phyloP scores from a whole-genome alignment of 2,888 invertebrate species.

The Meghimatium bilineatum region DNA sequence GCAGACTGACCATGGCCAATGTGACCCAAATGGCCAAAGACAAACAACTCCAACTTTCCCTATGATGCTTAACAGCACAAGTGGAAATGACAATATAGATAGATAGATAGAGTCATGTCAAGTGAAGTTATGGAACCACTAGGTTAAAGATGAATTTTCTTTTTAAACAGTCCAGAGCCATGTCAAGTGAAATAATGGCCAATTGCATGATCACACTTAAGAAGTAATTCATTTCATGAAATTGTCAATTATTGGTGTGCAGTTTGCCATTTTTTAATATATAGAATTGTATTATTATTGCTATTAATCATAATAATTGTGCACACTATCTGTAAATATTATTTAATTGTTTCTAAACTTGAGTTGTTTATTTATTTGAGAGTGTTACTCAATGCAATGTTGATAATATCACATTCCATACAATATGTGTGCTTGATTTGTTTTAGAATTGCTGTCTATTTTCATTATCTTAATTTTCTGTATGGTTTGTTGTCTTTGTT shows the following conservation, averaged over 20 bases:
- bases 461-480: not conserved
- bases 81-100: too few species aligned
- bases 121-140: too few species aligned
- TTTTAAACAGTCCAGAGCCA: too few species aligned
- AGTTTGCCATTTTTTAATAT: not conserved
- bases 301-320: not conserved
- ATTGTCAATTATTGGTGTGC: not conserved
- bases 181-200: not conserved
- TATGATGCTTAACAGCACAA: too few species aligned
- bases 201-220: not conserved
- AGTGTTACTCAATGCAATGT: not conserved
- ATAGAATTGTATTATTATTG: not conserved
- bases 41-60: too few species aligned
- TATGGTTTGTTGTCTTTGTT: not conserved
- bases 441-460: not conserved
- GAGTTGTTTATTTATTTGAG: not conserved
- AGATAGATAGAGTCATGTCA: too few species aligned
- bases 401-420: not conserved
- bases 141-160: too few species aligned
- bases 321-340: not conserved
- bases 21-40: too few species aligned
- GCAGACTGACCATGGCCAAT: too few species aligned
- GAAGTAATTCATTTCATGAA: not conserved
- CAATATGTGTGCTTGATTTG: not conserved
- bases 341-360: not conserved